Percentiles rank a stretch among this genome's conserved stretches.
These are phyloP conservation scores for Tridacna gigas DNA, from an alignment of 2,888 invertebrate genomes.

Conservation along the genomic window DNA sequence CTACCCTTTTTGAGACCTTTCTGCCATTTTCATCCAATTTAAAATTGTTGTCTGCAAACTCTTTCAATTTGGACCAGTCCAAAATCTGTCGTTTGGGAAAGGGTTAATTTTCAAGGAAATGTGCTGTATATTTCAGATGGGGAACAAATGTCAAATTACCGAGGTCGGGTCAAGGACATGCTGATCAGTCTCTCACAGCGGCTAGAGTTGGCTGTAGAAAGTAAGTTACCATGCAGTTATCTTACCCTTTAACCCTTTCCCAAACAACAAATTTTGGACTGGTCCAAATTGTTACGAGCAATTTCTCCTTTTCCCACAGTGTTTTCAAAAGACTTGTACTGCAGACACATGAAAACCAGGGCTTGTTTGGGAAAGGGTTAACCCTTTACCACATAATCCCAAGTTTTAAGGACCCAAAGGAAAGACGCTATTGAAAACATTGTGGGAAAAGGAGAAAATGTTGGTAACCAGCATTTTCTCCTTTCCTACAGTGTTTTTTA, in stretches of 20 bases:
- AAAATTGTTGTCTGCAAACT: neutral
- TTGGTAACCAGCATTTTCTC: no score
- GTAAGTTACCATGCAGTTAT: constrained; percentile 65
- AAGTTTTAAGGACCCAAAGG: no score
- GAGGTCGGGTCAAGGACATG: constrained; percentile 73
- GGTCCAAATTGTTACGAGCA: no score
- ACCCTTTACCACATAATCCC: no score
- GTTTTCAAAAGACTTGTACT: neutral
- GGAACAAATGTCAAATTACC: constrained; percentile 76
- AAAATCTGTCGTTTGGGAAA: neutral
- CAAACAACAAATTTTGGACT: no score
- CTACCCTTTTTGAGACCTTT: neutral
- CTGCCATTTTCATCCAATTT: neutral
- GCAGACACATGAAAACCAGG: neutral
- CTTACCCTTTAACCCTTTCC: no score
- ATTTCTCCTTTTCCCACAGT: constrained; percentile 8
- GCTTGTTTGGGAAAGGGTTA: no score
- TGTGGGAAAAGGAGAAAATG: no score
- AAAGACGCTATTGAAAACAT: no score
- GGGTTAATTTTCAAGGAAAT: neutral
- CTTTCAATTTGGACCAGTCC: neutral
- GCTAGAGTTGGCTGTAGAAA: constrained; percentile 78
- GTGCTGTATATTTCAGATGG: constrained; percentile 70
- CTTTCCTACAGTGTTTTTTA: no score
- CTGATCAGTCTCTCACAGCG: constrained; percentile 75